Conservation (phyloP, 2,888 invertebrate species). For the Rotaria socialis region DNA sequence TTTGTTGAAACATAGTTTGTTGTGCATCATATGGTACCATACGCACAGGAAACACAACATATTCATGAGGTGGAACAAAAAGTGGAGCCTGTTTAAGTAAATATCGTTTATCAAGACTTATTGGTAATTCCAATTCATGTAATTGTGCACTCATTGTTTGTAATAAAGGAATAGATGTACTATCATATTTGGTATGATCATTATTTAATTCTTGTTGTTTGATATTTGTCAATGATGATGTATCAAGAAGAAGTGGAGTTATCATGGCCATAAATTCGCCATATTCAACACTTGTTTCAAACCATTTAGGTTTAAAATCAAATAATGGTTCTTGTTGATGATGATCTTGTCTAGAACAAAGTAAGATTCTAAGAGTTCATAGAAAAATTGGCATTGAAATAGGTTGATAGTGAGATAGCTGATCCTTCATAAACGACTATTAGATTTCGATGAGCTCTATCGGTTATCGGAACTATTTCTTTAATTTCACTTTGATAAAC, state of each 20-base stretch:
- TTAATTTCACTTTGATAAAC: too few relatives aligned
- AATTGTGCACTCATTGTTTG: constrained; percentile 15
- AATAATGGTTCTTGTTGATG: constrained; percentile 2
- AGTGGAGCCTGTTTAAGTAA: neutral
- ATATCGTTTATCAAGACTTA: constrained; percentile 17
- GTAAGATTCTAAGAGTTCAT: too few relatives aligned
- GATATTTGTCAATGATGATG: neutral
- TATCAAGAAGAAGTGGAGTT: constrained; percentile 29
- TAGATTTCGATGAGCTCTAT: too few relatives aligned
- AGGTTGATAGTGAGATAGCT: too few relatives aligned
- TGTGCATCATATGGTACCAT: neutral
- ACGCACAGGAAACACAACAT: constrained; percentile 28
- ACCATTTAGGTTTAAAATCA: constrained; percentile 32
- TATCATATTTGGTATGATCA: constrained; percentile 10
- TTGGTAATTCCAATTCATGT: constrained; percentile 17
- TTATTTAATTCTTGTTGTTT: neutral
- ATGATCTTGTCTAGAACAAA: too few relatives aligned
- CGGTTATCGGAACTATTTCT: too few relatives aligned
- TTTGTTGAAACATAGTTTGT: constrained; percentile 19
- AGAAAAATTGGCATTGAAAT: too few relatives aligned
- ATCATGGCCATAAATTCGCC: constrained; percentile 31
- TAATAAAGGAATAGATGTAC: neutral
- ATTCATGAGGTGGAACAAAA: neutral
- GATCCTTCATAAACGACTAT: too few relatives aligned
- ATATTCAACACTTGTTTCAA: constrained; percentile 34